phyloP scores from a whole-genome alignment of 2,797 vertebrate species.

The Coregonus suidteri region DNA sequence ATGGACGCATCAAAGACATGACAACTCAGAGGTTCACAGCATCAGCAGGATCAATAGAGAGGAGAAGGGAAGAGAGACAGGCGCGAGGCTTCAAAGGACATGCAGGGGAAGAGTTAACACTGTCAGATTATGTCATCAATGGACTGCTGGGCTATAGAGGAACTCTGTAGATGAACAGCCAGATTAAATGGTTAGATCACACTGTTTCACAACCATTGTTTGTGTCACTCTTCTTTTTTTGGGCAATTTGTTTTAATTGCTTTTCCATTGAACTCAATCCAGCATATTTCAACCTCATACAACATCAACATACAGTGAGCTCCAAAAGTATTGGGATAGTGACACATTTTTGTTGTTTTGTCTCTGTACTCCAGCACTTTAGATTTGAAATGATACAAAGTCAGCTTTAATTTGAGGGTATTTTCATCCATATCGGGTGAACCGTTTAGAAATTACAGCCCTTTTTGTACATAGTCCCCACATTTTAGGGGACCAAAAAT shows the following conservation, averaged over 20 bases:
- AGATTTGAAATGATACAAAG: too few species aligned
- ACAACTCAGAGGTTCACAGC: constrained; percentile 34
- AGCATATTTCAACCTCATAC: too few species aligned
- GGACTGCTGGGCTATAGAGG: constrained; percentile 15
- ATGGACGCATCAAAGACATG: constrained; percentile 24
- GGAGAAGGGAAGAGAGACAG: constrained; percentile 9
- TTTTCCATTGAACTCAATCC: too few species aligned
- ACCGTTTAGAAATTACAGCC: too few species aligned
- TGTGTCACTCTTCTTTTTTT: not conserved
- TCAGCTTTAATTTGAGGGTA: too few species aligned
- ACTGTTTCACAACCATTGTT: not conserved
- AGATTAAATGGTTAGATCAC: constrained; percentile 15
- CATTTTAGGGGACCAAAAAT: too few species aligned
- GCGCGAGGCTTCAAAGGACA: constrained; percentile 23
- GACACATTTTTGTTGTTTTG: too few species aligned
- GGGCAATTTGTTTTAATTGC: not conserved
- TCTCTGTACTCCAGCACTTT: too few species aligned
- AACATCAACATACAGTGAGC: too few species aligned
- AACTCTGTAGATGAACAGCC: constrained; percentile 28
- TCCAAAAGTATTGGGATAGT: too few species aligned
- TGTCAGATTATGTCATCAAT: constrained; percentile 23
- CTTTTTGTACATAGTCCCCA: too few species aligned
- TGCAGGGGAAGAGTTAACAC: constrained; percentile 10
- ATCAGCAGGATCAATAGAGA: constrained; percentile 29
- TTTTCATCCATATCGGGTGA: too few species aligned